A percentile compares a stretch with the other conserved stretches of the same genome.
Conservation (phyloP, 1,140 invertebrate species). For the Drosophila dunni region DNA sequence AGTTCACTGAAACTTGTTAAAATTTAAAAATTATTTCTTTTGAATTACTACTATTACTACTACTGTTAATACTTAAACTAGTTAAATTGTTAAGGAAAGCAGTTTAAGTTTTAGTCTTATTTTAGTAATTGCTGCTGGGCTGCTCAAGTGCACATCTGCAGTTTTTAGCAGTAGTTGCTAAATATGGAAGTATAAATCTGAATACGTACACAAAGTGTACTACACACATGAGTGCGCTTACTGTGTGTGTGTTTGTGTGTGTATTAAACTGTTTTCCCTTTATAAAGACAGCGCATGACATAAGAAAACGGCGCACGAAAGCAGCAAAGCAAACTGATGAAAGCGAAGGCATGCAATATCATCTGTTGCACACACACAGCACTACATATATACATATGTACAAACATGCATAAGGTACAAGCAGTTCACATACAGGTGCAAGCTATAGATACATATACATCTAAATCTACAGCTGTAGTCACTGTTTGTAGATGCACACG, state of each 20-base stretch:
- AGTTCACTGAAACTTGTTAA: too few relatives aligned
- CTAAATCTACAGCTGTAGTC: slow-evolving; percentile 20
- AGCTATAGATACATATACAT: slow-evolving; percentile 1
- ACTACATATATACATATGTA: not conserved
- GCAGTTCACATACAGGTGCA: slow-evolving; percentile 14
- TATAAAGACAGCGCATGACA: slow-evolving; percentile 60
- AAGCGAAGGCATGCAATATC: slow-evolving; percentile 60
- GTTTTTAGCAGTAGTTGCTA: slow-evolving; percentile 8
- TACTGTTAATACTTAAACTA: too few relatives aligned
- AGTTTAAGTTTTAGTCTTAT: too few relatives aligned
- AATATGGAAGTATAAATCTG: slow-evolving; percentile 28
- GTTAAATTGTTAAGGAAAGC: too few relatives aligned
- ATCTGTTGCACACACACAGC: slow-evolving; percentile 70
- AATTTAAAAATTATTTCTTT: too few relatives aligned
- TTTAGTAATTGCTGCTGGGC: not conserved
- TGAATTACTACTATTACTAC: too few relatives aligned
- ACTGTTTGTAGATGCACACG: slow-evolving; percentile 44
- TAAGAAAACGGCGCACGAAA: slow-evolving; percentile 64
- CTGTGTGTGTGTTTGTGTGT: slow-evolving; percentile 12
- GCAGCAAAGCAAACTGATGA: not conserved
- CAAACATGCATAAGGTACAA: not conserved
- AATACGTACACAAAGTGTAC: not conserved
- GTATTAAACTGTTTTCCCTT: slow-evolving; percentile 32
- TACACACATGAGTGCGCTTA: not conserved
- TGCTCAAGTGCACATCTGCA: slow-evolving; percentile 29